Evolutionary conservation across 2,797 vertebrate genomes (phyloP), one percentile per base, ranked within the genome.

Genomic region (Gastrophryne carolinensis): DNA sequence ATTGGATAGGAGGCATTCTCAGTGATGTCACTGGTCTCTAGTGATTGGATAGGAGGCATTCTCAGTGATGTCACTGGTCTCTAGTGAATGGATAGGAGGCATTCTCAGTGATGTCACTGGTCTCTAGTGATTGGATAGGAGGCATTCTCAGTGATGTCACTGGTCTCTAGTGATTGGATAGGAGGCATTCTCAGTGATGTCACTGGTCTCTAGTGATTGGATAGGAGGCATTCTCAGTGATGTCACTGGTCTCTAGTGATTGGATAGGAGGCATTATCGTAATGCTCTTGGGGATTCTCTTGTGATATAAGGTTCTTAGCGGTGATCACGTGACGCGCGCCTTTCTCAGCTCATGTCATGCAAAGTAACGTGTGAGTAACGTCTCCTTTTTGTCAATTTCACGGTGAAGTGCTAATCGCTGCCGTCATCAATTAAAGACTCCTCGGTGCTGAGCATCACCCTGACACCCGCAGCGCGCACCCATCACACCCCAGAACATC

Each of bases 321-420:
- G 34, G 84, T 88, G 82, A 83, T 85, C 73, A 86, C 74, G 81
- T 80, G 66, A 86, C 85, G 21, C 71, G 7, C 19, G 17, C 17
- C 41, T 21, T 1, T 12, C 37, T 30, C 30, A 24, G 12, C 13
- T 49, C 26, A 41, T 53, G 58, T 53, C 56, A n/a, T 62, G 47
- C 52, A 72, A 37, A 23, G 71, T 39, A 30, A 52, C 17, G 30
- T 73, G 71, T 64, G 64, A 56, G 57, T 49, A 54, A 53, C 71
- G 54, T 27, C 54, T 32, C 41, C 41, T 68, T 49, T 68, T 68
- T 68, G 65, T 68, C 65, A 68, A 68, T 54, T 68, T 68, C 50
- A 17, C 50, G 21, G 65, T 56, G 53, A 34, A 72, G 35, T 49
- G 69, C 60, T 72, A 61, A 72, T 72, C 30, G 29, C 30, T 50